phyloP scores from a whole-genome alignment of 2,113 vertebrate genomes.

The Rhinolophus ferrumequinum region DNA sequence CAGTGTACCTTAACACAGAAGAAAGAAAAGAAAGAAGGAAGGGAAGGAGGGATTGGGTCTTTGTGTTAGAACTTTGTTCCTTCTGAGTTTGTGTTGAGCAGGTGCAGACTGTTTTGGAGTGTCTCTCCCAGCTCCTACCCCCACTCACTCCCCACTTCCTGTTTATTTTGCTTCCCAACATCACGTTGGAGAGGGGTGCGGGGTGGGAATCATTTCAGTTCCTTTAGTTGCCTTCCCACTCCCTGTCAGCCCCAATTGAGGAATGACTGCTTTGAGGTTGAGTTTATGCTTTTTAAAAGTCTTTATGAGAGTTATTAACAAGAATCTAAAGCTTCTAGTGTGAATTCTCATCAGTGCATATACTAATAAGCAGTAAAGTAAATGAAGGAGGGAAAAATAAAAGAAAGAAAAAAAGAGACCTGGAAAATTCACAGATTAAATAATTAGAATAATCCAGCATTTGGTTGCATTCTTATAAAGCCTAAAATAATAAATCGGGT shows the following conservation, averaged over 20 bases:
- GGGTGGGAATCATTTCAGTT: not conserved
- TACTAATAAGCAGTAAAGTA: constrained; percentile 35
- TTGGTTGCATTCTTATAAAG: not conserved
- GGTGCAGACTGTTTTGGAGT: not conserved
- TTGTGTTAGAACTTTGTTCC: not conserved
- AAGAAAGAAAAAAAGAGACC: not conserved
- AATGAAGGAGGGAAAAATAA: not conserved
- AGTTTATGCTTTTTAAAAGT: constrained; percentile 44
- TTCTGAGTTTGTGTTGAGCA: constrained; percentile 29
- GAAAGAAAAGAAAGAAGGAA: not conserved
- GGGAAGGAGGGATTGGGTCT: not conserved
- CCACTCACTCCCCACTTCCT: not conserved
- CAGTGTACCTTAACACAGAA: not conserved
- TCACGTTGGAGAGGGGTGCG: not conserved
- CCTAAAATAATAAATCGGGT: constrained; percentile 29
- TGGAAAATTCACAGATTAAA: constrained; percentile 32
- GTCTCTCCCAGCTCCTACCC: not conserved
- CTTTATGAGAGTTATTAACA: constrained; percentile 34
- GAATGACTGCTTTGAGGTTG: constrained; percentile 37
- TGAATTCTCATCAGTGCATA: constrained; percentile 13
- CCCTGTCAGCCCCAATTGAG: not conserved
- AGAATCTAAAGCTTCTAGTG: constrained; percentile 35
- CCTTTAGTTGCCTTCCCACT: not conserved
- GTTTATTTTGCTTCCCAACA: constrained; percentile 48
- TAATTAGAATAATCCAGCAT: constrained; percentile 33